Evolutionary conservation across 2,797 vertebrate genomes (phyloP), one percentile per base, ranked within the genome.

Genomic region (Oryzias sinensis): DNA sequence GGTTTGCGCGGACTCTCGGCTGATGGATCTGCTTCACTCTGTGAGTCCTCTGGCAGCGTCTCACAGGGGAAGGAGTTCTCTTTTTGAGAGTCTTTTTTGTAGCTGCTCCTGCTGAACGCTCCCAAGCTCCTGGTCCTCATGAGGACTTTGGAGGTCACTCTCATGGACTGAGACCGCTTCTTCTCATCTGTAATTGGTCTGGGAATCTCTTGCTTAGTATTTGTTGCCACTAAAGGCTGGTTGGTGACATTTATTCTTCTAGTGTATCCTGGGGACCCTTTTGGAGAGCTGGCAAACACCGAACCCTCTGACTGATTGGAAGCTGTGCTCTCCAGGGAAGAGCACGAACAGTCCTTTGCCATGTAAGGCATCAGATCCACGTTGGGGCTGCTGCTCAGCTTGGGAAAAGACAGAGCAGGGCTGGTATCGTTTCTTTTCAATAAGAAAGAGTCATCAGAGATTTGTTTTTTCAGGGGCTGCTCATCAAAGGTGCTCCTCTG

Each of bases 291-390:
- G 62, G 87, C 88, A 68, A 95, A 97, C 43, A 95, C 92, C 0
- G 94, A 96, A 60, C 86, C 61, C 6, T 97, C 94, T 0, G 94
- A 93, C 14, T 85, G 80, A 73, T 90, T 90, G 1, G 93, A 94
- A 43, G 86, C 81, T 1, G 88, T 76, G 4, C 93, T 93, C 5
- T 95, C 94, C 24, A 94, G 74, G 0, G 95, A 97, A 4, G 90
- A 89, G 69, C 84, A 86, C 0, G 90, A 92, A 57, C 79, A 85
- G 64, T 86, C 90, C 84, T 85, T 76, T 2, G 80, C 58, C 17
- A 81, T 77, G 44, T 62, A 82, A 5, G 74, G 70, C 40, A 63
- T 68, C 0, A 46, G 45, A 1, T 86, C 90, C 13, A 62, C 57
- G 43, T 67, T 87, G 49, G 87, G 85, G 53, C 73, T 68, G 27